Percentiles rank a stretch among this genome's conserved stretches.
These are phyloP conservation scores for Oxycera nigricornis DNA, from an alignment of 2,888 invertebrate genomes.

Conservation along the genomic window DNA sequence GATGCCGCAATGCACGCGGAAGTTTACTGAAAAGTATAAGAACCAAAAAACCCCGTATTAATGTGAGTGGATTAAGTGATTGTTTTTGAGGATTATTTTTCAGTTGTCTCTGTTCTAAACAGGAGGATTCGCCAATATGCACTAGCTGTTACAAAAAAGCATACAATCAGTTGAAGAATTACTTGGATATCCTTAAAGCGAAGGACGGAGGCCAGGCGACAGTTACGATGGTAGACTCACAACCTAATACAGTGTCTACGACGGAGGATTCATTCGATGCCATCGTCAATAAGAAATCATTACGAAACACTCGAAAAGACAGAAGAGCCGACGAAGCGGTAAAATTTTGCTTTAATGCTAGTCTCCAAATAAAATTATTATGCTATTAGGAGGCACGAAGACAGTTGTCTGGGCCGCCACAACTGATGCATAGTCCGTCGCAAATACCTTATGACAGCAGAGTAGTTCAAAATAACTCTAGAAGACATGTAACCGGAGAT, in stretches of 20 bases:
- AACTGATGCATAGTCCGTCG: no score
- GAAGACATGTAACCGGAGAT: no score
- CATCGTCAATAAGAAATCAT: not conserved
- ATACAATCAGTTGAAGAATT: not conserved
- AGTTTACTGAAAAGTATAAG: not conserved
- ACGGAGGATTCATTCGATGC: not conserved
- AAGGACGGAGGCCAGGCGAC: not conserved
- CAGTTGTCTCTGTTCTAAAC: not conserved
- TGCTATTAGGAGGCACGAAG: not conserved
- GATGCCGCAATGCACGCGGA: not conserved
- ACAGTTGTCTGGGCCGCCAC: not conserved
- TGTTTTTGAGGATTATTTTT: not conserved
- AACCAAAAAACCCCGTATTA: not conserved
- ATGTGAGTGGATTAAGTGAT: not conserved
- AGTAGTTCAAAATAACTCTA: no score
- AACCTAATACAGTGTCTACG: not conserved
- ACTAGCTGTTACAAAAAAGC: not conserved
- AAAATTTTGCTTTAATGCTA: not conserved
- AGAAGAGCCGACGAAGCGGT: not conserved
- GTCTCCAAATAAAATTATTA: no score
- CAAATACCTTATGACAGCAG: no score
- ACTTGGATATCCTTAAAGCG: not conserved
- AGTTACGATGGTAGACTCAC: not conserved
- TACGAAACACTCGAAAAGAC: not conserved
- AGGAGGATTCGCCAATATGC: not conserved